These are phyloP conservation scores for Scaeva pyrastri DNA, from an alignment of 2,888 invertebrate genomes.

Conservation along the genomic window DNA sequence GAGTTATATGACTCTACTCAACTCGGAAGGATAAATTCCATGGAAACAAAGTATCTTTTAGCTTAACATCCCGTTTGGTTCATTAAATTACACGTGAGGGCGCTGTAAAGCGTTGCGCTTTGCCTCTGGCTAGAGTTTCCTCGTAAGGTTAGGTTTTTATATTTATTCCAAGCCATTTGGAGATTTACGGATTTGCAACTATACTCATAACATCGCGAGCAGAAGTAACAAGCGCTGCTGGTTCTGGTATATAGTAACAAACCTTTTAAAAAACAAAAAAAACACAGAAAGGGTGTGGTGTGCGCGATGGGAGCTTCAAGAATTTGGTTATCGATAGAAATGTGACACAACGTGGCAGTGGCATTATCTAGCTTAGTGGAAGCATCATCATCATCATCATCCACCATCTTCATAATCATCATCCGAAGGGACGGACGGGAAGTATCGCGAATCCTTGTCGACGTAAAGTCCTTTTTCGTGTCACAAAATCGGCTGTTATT, in stretches of 20 bases:
- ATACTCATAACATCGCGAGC: background rate
- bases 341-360: slow-evolving; percentile 56
- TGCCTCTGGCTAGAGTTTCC: slow-evolving; percentile 11
- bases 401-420: slow-evolving; percentile 60
- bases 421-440: background rate
- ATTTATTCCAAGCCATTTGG: slow-evolving; percentile 68
- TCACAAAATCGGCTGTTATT: slow-evolving; percentile 74
- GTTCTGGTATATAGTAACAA: slow-evolving; percentile 35
- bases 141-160: slow-evolving; percentile 38
- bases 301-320: slow-evolving; percentile 1
- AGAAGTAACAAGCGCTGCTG: background rate
- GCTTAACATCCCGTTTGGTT: slow-evolving; percentile 37
- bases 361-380: slow-evolving; percentile 60
- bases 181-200: slow-evolving; percentile 65
- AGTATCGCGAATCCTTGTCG: slow-evolving; percentile 41
- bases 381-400: slow-evolving; percentile 60
- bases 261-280: slow-evolving; percentile 31
- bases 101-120: slow-evolving; percentile 4
- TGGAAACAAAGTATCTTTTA: slow-evolving; percentile 62
- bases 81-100: slow-evolving; percentile 69
- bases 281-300: slow-evolving; percentile 3
- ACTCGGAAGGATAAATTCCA: slow-evolving; percentile 27
- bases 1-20: slow-evolving; percentile 9
- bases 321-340: slow-evolving; percentile 71
- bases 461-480: slow-evolving; percentile 74